These are phyloP conservation scores for Syncerus caffer DNA, from an alignment of 2,797 vertebrate genomes.

Conservation along the genomic window DNA sequence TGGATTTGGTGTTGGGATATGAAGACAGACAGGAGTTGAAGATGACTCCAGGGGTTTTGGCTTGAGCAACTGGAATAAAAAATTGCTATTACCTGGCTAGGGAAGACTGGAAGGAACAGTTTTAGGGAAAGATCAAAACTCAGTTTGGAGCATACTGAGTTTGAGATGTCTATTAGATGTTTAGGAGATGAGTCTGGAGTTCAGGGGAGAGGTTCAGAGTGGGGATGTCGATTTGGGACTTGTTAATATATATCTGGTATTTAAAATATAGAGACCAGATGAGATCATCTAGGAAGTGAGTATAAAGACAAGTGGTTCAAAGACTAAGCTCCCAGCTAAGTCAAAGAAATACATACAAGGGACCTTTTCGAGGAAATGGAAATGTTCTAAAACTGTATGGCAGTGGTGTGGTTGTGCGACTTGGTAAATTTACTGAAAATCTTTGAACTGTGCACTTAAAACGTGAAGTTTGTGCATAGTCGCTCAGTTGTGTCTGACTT, in stretches of 20 bases:
- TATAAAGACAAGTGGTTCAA: not conserved
- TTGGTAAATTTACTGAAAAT: not conserved
- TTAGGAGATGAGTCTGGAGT: not conserved
- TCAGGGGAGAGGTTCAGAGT: not conserved
- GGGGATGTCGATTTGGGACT: not conserved
- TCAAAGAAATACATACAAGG: not conserved
- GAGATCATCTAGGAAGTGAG: not conserved
- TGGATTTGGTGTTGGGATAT: not conserved
- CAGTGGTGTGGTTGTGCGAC: not conserved
- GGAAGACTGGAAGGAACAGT: not conserved
- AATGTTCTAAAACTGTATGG: not conserved
- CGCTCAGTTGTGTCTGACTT: not conserved
- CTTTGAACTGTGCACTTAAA: not conserved
- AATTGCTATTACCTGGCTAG: not conserved
- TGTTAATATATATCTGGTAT: not conserved
- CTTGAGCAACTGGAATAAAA: not conserved
- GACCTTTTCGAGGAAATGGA: not conserved
- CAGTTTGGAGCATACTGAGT: not conserved
- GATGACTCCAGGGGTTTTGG: not conserved
- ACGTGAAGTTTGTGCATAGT: not conserved
- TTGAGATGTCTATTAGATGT: not conserved
- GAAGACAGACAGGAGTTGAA: not conserved
- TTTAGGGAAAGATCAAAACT: constrained; percentile 23
- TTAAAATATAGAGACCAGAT: not conserved
- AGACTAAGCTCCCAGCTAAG: not conserved